Evolutionary conservation across 2,113 vertebrate genomes (phyloP).

Genomic region (Saguinus midas): DNA sequence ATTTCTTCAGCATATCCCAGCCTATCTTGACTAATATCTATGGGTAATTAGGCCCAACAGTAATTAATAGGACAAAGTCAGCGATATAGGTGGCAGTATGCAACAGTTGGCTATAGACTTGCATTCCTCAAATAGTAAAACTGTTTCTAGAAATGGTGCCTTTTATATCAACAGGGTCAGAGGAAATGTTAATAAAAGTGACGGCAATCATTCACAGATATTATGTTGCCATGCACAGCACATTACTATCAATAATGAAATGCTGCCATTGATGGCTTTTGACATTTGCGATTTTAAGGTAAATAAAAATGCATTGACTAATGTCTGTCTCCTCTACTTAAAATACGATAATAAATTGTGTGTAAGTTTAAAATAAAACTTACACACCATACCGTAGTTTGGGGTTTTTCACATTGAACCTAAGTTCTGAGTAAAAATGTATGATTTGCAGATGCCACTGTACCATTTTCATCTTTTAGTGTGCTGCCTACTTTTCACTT

Average conservation of each 20-base stretch:
- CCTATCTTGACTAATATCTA: not conserved
- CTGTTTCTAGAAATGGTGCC: not conserved
- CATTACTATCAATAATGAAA: not conserved
- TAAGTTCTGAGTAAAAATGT: constrained; percentile 43
- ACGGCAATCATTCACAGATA: not conserved
- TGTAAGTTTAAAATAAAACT: not conserved
- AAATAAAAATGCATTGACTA: not conserved
- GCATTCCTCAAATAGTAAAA: not conserved
- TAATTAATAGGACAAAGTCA: not conserved
- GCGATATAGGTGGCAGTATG: not conserved
- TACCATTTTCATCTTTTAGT: constrained; percentile 30
- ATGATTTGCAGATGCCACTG: not conserved
- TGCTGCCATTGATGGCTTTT: not conserved
- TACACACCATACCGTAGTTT: not conserved
- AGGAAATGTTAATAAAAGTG: not conserved
- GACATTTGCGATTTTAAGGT: not conserved
- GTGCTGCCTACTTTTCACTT: constrained; percentile 49
- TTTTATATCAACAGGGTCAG: not conserved
- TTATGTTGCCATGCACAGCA: fast-evolving
- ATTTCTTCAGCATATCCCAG: not conserved
- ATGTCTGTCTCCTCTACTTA: not conserved
- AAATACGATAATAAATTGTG: not conserved
- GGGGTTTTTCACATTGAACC: constrained; percentile 38
- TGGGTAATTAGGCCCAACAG: not conserved
- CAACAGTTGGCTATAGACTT: not conserved